Conservation (phyloP, 2,113 vertebrate genomes). For the Sylvietta virens region DNA sequence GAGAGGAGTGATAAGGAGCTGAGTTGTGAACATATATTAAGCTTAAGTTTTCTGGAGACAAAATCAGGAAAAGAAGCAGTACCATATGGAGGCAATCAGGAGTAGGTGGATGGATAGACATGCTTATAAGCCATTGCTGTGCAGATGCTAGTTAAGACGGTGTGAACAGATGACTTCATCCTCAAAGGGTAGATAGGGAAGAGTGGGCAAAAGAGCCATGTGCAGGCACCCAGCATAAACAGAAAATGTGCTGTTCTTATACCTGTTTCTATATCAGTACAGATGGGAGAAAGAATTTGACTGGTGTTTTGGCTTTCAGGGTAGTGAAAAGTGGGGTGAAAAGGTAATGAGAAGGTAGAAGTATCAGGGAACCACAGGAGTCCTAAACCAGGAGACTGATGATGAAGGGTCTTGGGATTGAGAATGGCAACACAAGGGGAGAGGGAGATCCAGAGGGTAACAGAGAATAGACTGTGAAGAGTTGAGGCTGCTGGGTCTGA, state of each 20-base stretch:
- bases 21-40: constrained; percentile 54
- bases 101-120: constrained; percentile 62
- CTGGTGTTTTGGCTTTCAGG: neutral
- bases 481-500: neutral
- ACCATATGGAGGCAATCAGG: constrained; percentile 67
- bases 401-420: neutral
- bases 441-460: neutral
- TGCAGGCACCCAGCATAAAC: constrained; percentile 3
- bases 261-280: constrained; percentile 31
- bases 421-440: neutral
- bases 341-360: neutral
- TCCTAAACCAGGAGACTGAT: neutral
- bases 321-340: neutral
- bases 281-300: neutral
- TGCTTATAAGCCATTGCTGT: constrained; percentile 50
- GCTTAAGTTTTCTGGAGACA: constrained; percentile 74
- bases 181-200: constrained; percentile 40
- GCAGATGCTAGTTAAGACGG: constrained; percentile 59
- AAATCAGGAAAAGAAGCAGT: constrained; percentile 70
- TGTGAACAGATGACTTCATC: constrained; percentile 64
- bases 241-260: constrained; percentile 33
- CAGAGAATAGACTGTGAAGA: neutral
- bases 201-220: constrained; percentile 48
- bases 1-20: constrained; percentile 31
- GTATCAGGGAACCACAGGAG: neutral